These are phyloP conservation scores for Poeciliopsis presidionis DNA, from an alignment of 2,797 vertebrate species.

Conservation along the genomic window DNA sequence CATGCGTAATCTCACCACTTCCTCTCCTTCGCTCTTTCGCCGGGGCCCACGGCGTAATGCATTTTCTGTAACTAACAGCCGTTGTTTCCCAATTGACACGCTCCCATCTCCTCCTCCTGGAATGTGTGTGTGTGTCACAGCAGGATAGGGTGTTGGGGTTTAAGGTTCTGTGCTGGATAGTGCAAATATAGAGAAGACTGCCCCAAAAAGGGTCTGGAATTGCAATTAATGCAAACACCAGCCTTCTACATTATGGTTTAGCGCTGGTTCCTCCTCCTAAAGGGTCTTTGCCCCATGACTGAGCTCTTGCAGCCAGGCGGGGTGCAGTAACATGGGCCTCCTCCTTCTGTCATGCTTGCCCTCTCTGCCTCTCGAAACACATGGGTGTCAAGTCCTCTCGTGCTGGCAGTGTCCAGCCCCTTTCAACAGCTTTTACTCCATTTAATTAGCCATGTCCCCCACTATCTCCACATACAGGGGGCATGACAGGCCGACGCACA, in stretches of 20 bases:
- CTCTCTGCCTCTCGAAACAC: slow-evolving; percentile 60
- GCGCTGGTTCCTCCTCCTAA: slow-evolving; percentile 40
- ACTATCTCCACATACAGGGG: slow-evolving; percentile 37
- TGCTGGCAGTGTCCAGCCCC: slow-evolving; percentile 63
- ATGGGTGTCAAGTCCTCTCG: slow-evolving; percentile 71
- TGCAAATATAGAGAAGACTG: slow-evolving; percentile 31
- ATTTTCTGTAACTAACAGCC: slow-evolving; percentile 99
- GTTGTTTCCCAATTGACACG: slow-evolving; percentile 99
- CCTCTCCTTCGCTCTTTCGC: slow-evolving; percentile 90
- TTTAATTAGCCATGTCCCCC: slow-evolving; percentile 76
- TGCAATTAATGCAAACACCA: slow-evolving; percentile 86
- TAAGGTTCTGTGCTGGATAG: slow-evolving; percentile 38
- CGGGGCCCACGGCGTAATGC: slow-evolving; percentile 92
- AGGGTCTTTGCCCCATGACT: slow-evolving; percentile 47
- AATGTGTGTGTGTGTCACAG: slow-evolving; percentile 77
- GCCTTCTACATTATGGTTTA: slow-evolving; percentile 56
- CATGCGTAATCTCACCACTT: slow-evolving; percentile 95
- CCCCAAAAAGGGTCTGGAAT: slow-evolving; percentile 85
- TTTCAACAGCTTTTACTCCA: slow-evolving; percentile 74
- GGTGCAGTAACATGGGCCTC: slow-evolving; percentile 67
- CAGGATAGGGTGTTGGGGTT: slow-evolving; percentile 52
- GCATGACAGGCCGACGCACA: slow-evolving; percentile 51
- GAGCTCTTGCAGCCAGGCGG: slow-evolving; percentile 73
- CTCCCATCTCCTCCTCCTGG: slow-evolving; percentile 93
- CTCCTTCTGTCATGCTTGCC: slow-evolving; percentile 65